Percentiles rank a stretch among this genome's conserved stretches.
Conservation (phyloP, 2,888 invertebrate species). For the Scotopteryx bipunctaria region DNA sequence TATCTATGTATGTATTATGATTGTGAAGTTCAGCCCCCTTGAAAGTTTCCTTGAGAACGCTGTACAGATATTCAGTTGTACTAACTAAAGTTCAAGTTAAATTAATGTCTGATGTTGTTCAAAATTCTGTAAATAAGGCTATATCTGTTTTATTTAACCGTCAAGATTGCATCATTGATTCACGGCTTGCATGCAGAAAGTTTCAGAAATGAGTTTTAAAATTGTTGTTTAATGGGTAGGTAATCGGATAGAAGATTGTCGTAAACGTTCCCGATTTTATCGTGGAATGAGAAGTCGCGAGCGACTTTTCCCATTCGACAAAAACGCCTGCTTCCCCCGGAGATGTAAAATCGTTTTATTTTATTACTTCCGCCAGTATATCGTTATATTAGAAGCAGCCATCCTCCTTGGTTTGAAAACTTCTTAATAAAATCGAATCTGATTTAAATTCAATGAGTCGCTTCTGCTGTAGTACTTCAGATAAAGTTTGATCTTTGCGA, state of each 20-base stretch:
- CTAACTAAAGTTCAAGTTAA: constrained; percentile 1
- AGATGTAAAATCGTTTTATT: constrained; percentile 84
- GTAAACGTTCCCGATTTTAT: constrained; percentile 83
- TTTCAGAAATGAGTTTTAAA: constrained; percentile 60
- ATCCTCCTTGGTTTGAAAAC: constrained; percentile 59
- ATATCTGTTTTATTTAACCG: constrained; percentile 2
- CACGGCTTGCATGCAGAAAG: constrained; percentile 46
- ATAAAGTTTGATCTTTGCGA: constrained; percentile 27
- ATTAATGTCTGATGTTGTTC: constrained; percentile 3
- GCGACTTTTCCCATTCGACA: constrained; percentile 81
- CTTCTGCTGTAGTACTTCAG: constrained; percentile 23
- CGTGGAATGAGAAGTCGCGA: constrained; percentile 80
- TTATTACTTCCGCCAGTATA: constrained; percentile 82
- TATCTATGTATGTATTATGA: too few relatives aligned
- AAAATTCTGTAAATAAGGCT: not conserved
- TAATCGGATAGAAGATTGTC: constrained; percentile 81
- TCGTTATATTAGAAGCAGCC: constrained; percentile 71
- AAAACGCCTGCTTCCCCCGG: constrained; percentile 79
- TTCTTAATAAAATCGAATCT: constrained; percentile 60
- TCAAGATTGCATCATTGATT: constrained; percentile 30
- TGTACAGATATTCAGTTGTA: not conserved
- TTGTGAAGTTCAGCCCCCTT: not conserved
- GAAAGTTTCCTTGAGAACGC: not conserved
- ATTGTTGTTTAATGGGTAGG: constrained; percentile 79
- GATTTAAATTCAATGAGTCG: constrained; percentile 44